A percentile compares a stretch with the other conserved stretches of the same genome.
Evolutionary conservation across 1,140 invertebrate genomes (phyloP).

Genomic region (Ceratina australensis): DNA sequence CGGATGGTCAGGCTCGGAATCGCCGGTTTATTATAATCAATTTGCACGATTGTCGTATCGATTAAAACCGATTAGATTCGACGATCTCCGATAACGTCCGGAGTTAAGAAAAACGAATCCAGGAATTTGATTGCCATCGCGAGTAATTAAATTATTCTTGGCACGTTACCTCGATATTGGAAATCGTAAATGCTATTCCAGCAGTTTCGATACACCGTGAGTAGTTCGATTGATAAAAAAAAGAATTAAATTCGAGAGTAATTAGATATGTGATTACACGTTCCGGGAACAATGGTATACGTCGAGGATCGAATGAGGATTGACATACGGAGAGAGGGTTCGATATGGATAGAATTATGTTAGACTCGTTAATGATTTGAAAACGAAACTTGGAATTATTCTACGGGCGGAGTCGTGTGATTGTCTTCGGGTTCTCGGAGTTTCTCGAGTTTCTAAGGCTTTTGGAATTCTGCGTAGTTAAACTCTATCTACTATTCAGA

Average conservation of each 20-base stretch:
- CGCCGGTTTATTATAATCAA: too few species aligned
- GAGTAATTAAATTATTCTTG: conserved; percentile 11
- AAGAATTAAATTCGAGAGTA: not conserved
- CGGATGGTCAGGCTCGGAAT: too few species aligned
- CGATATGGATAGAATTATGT: not conserved
- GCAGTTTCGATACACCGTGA: not conserved
- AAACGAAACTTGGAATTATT: not conserved
- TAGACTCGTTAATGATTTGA: not conserved
- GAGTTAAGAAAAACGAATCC: too few species aligned
- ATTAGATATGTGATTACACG: too few species aligned
- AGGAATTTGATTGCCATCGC: not conserved
- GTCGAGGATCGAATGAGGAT: too few species aligned
- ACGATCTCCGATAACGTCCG: too few species aligned
- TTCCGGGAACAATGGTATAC: too few species aligned
- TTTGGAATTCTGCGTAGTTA: conserved; percentile 3
- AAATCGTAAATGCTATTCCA: not conserved
- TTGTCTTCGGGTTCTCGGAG: conserved; percentile 1
- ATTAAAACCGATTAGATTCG: too few species aligned
- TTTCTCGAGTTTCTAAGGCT: conserved; percentile 12
- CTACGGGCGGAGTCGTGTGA: not conserved
- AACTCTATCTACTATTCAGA: not conserved
- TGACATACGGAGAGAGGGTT: too few species aligned
- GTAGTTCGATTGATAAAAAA: not conserved
- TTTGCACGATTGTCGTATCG: too few species aligned
- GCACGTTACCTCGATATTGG: not conserved